Conservation (phyloP, 1,140 invertebrate species). For the Microvelia longipes region DNA sequence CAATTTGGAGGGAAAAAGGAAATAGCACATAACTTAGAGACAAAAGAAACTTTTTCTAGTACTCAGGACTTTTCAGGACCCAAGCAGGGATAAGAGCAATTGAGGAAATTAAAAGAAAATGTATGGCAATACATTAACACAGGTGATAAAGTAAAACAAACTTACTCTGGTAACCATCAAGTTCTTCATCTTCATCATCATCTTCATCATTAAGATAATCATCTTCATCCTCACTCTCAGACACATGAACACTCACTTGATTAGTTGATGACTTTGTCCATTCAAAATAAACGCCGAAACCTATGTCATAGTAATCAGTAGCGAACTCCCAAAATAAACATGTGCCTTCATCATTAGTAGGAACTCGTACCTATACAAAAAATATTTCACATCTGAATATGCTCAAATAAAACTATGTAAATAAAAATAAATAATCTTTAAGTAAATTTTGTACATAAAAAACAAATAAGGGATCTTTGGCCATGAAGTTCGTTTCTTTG, state of each 20-base stretch:
- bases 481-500: too few species aligned
- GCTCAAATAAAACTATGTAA: not conserved
- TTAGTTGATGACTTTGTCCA: conserved; percentile 77
- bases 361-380: conserved; percentile 60
- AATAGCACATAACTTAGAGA: too few species aligned
- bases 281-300: conserved; percentile 97
- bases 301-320: conserved; percentile 95
- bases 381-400: not conserved
- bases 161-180: not conserved
- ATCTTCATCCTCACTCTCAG: conserved; percentile 83
- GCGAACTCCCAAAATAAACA: conserved; percentile 99
- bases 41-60: too few species aligned
- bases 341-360: conserved; percentile 85
- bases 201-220: conserved; percentile 64
- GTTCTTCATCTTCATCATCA: conserved; percentile 27
- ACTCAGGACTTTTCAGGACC: too few species aligned
- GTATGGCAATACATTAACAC: too few species aligned
- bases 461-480: too few species aligned
- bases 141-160: too few species aligned
- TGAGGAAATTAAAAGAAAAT: too few species aligned
- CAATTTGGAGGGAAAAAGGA: too few species aligned
- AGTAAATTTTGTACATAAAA: too few species aligned
- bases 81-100: too few species aligned
- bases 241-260: conserved; percentile 74
- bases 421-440: too few species aligned